Percentiles rank a stretch among this genome's conserved stretches.
Conservation (phyloP, 2,113 vertebrate genomes). For the Dendrocopos noguchii region DNA sequence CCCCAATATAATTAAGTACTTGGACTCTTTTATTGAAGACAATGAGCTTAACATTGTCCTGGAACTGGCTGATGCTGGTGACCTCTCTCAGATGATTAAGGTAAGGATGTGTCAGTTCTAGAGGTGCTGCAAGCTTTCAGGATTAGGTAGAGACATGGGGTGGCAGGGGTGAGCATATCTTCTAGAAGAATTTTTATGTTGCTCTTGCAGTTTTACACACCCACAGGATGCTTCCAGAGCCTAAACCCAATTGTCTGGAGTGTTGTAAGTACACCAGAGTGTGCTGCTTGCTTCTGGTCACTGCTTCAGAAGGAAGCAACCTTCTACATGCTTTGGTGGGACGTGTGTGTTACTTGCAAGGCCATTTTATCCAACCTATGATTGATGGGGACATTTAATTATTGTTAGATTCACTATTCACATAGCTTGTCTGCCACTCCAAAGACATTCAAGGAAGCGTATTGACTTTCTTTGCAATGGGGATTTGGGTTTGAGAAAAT, state of each 20-base stretch:
- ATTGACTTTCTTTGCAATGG: slow-evolving; percentile 48
- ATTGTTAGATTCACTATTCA: not conserved
- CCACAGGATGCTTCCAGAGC: not conserved
- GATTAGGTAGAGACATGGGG: accelerated
- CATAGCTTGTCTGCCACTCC: not conserved
- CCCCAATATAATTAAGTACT: slow-evolving; percentile 86
- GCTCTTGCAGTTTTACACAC: not conserved
- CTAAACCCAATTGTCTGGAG: not conserved
- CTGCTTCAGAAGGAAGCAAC: not conserved
- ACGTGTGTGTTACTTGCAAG: accelerated
- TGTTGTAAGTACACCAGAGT: accelerated
- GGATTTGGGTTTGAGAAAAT: slow-evolving; percentile 58
- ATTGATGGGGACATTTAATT: slow-evolving; percentile 25
- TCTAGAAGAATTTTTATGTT: accelerated
- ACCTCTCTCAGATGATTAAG: slow-evolving; percentile 90
- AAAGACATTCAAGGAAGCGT: slow-evolving; percentile 21
- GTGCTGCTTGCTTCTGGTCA: not conserved
- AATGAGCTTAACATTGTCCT: slow-evolving; percentile 86
- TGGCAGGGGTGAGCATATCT: not conserved
- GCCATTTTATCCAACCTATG: not conserved
- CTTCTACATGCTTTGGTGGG: not conserved
- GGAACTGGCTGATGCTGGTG: slow-evolving; percentile 83
- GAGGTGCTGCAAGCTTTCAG: not conserved
- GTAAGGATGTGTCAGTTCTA: slow-evolving; percentile 1
- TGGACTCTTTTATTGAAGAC: slow-evolving; percentile 88